A percentile compares a stretch with the other conserved stretches of the same genome.
phyloP scores from a whole-genome alignment of 2,888 invertebrate species.

The Polydrusus cervinus region DNA sequence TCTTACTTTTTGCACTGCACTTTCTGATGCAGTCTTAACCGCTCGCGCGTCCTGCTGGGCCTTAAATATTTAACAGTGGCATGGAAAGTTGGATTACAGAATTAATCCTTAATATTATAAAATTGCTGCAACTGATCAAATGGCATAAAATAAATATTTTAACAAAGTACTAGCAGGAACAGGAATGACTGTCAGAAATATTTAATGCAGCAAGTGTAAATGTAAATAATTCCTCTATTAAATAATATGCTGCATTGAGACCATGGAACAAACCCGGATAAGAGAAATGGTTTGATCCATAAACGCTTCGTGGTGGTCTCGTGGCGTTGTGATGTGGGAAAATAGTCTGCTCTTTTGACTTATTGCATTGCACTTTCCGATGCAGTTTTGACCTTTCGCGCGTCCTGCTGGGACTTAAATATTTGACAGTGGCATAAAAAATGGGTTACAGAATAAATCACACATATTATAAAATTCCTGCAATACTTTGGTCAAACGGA shows the following conservation, averaged over 20 bases:
- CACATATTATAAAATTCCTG: background rate
- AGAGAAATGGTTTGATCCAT: too few species aligned
- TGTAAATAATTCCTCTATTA: too few species aligned
- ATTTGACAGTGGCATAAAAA: constrained; percentile 14
- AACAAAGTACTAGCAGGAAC: too few species aligned
- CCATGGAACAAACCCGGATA: constrained; percentile 68
- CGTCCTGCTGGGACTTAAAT: constrained; percentile 46
- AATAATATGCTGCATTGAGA: constrained; percentile 66
- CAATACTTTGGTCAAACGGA: too few species aligned
- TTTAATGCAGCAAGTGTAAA: too few species aligned
- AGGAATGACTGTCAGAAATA: too few species aligned
- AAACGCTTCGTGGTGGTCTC: too few species aligned
- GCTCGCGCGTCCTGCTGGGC: constrained; percentile 57
- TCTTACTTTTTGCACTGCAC: constrained; percentile 62
- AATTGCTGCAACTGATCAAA: too few species aligned
- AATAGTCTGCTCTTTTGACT: constrained; percentile 62
- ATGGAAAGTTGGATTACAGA: background rate
- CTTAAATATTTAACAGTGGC: constrained; percentile 15
- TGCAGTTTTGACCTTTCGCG: constrained; percentile 68
- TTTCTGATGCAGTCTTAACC: constrained; percentile 68
- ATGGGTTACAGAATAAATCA: background rate
- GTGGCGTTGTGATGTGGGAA: constrained; percentile 63
- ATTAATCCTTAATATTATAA: background rate
- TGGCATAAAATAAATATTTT: too few species aligned
- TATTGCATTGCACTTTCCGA: constrained; percentile 62